Evolutionary conservation across 2,888 invertebrate species (phyloP).

Genomic region (Caenorhabditis parvicauda): DNA sequence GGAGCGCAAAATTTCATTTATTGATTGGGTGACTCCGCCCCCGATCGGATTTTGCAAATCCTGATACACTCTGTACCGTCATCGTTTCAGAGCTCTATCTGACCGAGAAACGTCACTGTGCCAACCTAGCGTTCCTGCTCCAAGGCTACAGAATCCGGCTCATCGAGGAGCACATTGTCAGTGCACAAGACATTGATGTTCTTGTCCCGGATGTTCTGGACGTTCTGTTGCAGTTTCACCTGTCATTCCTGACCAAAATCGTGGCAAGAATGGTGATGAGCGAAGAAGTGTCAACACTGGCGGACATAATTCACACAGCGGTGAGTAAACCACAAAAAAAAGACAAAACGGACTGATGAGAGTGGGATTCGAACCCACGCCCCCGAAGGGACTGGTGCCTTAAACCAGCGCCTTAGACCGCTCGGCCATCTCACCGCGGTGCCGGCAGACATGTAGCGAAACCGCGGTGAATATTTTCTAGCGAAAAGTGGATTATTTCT

Average conservation of each 20-base stretch:
- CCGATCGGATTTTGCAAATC: no score
- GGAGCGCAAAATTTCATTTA: no score
- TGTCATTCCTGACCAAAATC: slow-evolving; percentile 49
- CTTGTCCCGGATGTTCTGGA: slow-evolving; percentile 58
- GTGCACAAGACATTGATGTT: slow-evolving; percentile 30
- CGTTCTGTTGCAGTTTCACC: slow-evolving; percentile 54
- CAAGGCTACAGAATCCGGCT: slow-evolving; percentile 41
- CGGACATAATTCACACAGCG: slow-evolving; percentile 52
- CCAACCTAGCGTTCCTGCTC: slow-evolving; percentile 43
- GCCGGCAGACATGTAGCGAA: no score
- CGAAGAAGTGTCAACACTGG: slow-evolving; percentile 47
- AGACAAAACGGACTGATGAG: no score
- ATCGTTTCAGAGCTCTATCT: slow-evolving; percentile 39
- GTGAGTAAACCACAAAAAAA: slow-evolving; percentile 17
- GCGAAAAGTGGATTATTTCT: no score
- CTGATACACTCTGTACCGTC: no score
- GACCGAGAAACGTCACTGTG: slow-evolving; percentile 43
- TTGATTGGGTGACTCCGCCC: no score
- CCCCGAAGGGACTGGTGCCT: slow-evolving; percentile 83
- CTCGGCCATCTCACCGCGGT: slow-evolving; percentile 74
- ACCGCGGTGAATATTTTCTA: no score
- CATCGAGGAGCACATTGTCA: slow-evolving; percentile 36
- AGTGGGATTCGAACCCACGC: slow-evolving; percentile 84
- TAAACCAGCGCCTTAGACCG: slow-evolving; percentile 86
- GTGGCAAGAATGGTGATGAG: slow-evolving; percentile 33